Evolutionary conservation across 92 coral and sea anemone species (phyloP), one percentile per base, ranked within the genome.

Genomic region (Epizoanthus illoricatus): DNA sequence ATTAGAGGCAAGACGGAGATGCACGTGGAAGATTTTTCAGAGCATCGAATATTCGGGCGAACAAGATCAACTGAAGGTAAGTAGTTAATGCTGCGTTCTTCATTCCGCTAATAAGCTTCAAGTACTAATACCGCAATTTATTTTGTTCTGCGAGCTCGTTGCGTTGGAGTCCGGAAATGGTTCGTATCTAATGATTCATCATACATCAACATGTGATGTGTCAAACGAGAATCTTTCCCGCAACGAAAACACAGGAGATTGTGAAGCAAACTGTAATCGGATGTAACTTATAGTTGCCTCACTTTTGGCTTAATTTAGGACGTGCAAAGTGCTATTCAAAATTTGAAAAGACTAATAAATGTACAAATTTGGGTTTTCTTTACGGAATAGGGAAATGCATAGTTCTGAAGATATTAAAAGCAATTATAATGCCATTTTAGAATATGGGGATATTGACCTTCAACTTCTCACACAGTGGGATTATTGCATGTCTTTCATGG

Each of bases 1-100:
- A 21, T 89, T 96, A 16, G 99, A 96, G 74, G 99, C 99, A 5
- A 90, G 99, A 2, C 72, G 98, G 28, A 87, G 99, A 65, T 96
- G 99, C 67, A 94, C 99, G n/a, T 96, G 99, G 99, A 93, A 87
- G 65, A 96, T 96, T 12, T 96, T 96, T 73, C 99, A 96, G 88
- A 94, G 91, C 65, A 90, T 96, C 21, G 99, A 96, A 56, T 96
- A 96, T 80, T 85, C 97, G 0, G 99, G 99, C 40, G 99, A 96
- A 81, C 98, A 91, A 70, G 99, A 96, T 85, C 99, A 96, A 49
- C 86, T 96, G 5, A 96, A 96, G 98, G 99, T 93, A 88, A 78
- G 90, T 43, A 20, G 63, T 12, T 43, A 64, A n/a, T 15, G 11
- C 73, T 16, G 36, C 5, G 20, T 72, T 58, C 42, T 28, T 17